Evolutionary conservation across 1,140 invertebrate genomes (phyloP), one percentile per base, ranked within the genome.

Genomic region (Megalopta genalis): DNA sequence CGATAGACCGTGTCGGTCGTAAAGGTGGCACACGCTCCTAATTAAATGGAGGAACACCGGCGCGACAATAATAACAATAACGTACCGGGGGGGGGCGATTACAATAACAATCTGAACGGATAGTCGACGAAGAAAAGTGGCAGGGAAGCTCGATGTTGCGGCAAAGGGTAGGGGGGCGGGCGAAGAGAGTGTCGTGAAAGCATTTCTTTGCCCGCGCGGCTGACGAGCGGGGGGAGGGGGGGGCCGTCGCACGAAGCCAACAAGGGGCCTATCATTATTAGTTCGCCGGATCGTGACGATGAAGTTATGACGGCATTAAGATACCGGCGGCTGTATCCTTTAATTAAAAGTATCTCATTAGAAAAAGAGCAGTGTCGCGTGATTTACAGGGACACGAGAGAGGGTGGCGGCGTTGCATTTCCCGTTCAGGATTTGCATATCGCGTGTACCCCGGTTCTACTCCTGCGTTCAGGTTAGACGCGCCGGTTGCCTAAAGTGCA

Each of bases 351-450:
- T 37, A 69, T 83, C 77, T 80, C 65, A 63, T 79, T 83, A 81
- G 80, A 83, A 86, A 83, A 86, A 88, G 63, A 65, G 63, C 16
- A 64, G 71, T n/a, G 63, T 42, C 14, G 65, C 66, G 83, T 83
- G 84, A 88, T 89, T 89, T 88, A 89, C 82, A 64, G 60, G 71
- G 74, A 49, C 62, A 57, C 54, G 21, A 7, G n/a, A n/a, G n/a
- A n/a, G 21, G 54, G 54, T 32, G 32, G 32, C 32, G 32, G 3
- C 57, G 83, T 72, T 85, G 79, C 81, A 82, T 67, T 90, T 87
- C 54, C 86, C 87, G 12, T 81, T 62, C 65, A 63, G 80, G 69
- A 90, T 90, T 90, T 89, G 87, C 88, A 89, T 90, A 90, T 90
- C 84, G 89, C 89, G 85, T 90, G 89, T 77, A 37, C 52, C n/a